Percentiles rank a stretch among this genome's conserved stretches.
phyloP scores from a whole-genome alignment of 1,140 invertebrate genomes.

The Pararge aegeria region DNA sequence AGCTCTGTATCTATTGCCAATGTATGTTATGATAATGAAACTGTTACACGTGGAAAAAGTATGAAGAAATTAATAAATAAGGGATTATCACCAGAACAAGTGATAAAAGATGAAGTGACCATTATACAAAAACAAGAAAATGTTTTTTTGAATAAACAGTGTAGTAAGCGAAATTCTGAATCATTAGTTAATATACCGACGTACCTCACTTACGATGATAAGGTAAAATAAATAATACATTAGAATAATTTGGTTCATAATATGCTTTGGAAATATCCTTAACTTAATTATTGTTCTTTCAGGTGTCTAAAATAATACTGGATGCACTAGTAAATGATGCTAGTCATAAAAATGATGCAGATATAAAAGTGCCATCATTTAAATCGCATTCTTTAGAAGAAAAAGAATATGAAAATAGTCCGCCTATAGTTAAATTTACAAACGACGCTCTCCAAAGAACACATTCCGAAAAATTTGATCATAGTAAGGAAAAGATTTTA shows the following conservation, averaged over 20 bases:
- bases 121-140: constrained; percentile 68
- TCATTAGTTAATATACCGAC: constrained; percentile 89
- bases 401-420: constrained; percentile 35
- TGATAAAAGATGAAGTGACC: constrained; percentile 83
- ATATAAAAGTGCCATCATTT: constrained; percentile 84
- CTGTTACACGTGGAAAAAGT: constrained; percentile 48
- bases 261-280: neutral
- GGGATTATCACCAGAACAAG: constrained; percentile 83
- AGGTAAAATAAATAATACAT: constrained; percentile 71
- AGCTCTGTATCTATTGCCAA: constrained; percentile 73
- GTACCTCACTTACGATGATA: constrained; percentile 85
- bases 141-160: constrained; percentile 47
- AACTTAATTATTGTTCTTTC: constrained; percentile 37
- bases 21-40: constrained; percentile 28
- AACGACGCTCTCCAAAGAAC: constrained; percentile 44
- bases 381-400: constrained; percentile 26
- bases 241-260: neutral
- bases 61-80: constrained; percentile 81
- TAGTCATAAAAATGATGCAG: constrained; percentile 82
- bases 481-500: constrained; percentile 32
- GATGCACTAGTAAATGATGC: constrained; percentile 81
- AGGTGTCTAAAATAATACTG: constrained; percentile 84
- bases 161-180: constrained; percentile 46
- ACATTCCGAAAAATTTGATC: constrained; percentile 45
- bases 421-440: constrained; percentile 39